Conservation (phyloP, 1,140 invertebrate genomes). For the Stenopsyche tienmushanensis region DNA sequence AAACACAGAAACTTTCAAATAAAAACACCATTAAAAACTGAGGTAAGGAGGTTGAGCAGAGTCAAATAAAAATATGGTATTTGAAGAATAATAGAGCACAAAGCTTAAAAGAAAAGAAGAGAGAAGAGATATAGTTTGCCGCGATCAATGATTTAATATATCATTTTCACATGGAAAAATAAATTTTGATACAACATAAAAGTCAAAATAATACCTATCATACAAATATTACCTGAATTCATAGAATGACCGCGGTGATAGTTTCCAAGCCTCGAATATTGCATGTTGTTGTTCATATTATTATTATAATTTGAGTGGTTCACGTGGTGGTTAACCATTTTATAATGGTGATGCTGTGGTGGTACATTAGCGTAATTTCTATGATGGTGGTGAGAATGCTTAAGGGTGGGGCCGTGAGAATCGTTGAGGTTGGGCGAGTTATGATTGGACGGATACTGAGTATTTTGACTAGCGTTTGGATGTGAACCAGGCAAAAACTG, state of each 20-base stretch:
- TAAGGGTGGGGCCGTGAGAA: constrained; percentile 59
- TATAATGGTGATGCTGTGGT: constrained; percentile 51
- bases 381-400: constrained; percentile 61
- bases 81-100: no score
- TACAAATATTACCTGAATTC: constrained; percentile 63
- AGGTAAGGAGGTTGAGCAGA: no score
- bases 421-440: constrained; percentile 42
- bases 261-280: constrained; percentile 54
- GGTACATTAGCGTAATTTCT: constrained; percentile 52
- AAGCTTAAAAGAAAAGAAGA: no score
- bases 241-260: constrained; percentile 57
- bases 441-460: constrained; percentile 53
- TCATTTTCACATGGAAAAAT: no score
- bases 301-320: constrained; percentile 53
- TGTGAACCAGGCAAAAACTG: constrained; percentile 87
- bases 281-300: constrained; percentile 57
- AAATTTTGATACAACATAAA: no score
- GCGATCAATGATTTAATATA: no score
- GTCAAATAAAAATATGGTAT: no score
- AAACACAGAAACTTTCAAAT: no score
- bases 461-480: constrained; percentile 64
- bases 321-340: constrained; percentile 56
- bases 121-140: no score
- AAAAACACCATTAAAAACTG: no score
- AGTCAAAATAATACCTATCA: no score